Evolutionary conservation across 1,140 invertebrate species (phyloP), one percentile per base, ranked within the genome.

Genomic region (Lanistes nyassanus): DNA sequence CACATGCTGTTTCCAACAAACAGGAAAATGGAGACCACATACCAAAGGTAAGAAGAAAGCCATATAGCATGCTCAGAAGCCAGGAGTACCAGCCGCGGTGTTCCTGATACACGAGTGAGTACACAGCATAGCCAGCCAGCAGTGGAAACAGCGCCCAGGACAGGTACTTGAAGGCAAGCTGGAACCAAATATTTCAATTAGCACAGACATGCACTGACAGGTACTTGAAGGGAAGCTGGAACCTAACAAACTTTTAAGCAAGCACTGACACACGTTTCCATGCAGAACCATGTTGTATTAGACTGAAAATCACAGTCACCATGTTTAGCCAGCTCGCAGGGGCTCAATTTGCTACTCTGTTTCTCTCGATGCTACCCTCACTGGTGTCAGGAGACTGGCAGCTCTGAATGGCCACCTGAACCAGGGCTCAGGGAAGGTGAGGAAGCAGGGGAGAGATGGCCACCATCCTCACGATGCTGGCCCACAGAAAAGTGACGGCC

Each of bases 11-110:
- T 51, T 29, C 26, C 42, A 42, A 29, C 3, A 19, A 31, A 21
- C 51, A 21, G 77, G 23, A 80, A 82, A 79, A 34, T 29, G 75
- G 39, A 19, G 36, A 42, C 53, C 71, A 87, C 89, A 86, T 87
- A 93, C 93, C 98, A 90, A 99, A 99, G 9, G 97, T 99, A 58
- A 99, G 90, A 31, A 99, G 90, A 89, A 99, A 99, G 74, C 98
- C 98, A 90, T 99, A 99, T 21, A 99, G 92, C 96, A 98, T 87
- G 92, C 95, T 94, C 0, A 99, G 91, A 23, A 98, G 91, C 89
- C 91, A 94, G 7, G 92, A 93, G 88, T 99, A 99, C 98, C 98
- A 99, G 80, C 98, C 97, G 89, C 96, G 98, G 88, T 99, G 98
- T 88, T 99, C 98, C 70, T 95, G 92, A 89, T 99, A 99, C 51